These are phyloP conservation scores for Karalla daura DNA, from an alignment of 2,797 vertebrate species.

Conservation along the genomic window DNA sequence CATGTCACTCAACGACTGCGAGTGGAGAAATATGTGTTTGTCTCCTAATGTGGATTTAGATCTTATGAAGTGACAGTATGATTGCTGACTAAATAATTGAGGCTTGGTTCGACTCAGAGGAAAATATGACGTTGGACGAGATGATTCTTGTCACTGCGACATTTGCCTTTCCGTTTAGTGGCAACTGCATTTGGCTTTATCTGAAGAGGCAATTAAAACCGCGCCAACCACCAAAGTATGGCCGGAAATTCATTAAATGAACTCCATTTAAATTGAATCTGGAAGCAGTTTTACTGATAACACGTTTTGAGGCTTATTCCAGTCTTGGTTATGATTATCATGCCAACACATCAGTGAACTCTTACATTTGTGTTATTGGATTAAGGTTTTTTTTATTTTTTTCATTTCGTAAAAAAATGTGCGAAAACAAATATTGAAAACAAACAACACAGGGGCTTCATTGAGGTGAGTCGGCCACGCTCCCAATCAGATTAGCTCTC, in stretches of 20 bases:
- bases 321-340: constrained; percentile 1
- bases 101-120: constrained; percentile 1
- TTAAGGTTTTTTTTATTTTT: no score
- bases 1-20: neutral
- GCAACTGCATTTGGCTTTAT: neutral
- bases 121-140: constrained; percentile 4
- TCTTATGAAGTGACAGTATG: constrained; percentile 8
- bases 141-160: constrained; percentile 1
- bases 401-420: no score
- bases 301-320: neutral
- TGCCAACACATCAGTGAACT: constrained; percentile 9
- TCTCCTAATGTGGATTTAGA: constrained; percentile 7
- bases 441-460: neutral
- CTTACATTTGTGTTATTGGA: neutral
- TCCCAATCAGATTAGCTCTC: constrained; percentile 38
- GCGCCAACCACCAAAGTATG: neutral
- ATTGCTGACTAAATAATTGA: constrained; percentile 1
- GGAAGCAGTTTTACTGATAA: neutral
- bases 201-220: neutral
- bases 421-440: neutral
- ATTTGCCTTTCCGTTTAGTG: neutral
- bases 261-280: neutral
- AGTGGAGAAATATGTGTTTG: constrained; percentile 5
- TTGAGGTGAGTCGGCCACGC: neutral
- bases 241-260: constrained; percentile 6